These are phyloP conservation scores for Typhlomys cinereus DNA, from an alignment of 2,113 vertebrate species.

Conservation along the genomic window DNA sequence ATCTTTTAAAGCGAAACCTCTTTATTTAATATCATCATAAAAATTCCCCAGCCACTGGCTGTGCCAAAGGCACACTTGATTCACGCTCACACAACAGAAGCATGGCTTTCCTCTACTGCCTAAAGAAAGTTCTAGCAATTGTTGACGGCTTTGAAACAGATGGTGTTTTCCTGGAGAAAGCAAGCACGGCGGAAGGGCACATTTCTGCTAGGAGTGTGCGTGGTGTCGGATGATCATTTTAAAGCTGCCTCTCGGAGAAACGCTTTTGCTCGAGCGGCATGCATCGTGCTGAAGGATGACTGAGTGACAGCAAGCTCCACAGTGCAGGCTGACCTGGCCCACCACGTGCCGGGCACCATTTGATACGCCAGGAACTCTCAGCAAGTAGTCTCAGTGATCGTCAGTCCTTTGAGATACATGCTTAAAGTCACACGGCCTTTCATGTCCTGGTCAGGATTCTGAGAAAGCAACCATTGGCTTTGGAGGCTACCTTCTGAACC, in stretches of 20 bases:
- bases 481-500: not conserved
- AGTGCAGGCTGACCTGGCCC: rapidly evolving
- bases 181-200: not conserved
- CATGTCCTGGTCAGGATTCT: no score
- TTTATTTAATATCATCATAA: not conserved
- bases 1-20: not conserved
- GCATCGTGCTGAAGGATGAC: rapidly evolving
- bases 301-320: not conserved
- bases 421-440: not conserved
- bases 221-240: not conserved
- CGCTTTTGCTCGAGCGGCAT: not conserved
- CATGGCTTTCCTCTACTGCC: not conserved
- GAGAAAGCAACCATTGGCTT: not conserved
- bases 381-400: not conserved
- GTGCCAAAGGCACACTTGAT: not conserved
- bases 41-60: not conserved
- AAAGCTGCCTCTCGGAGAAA: not conserved
- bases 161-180: not conserved
- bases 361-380: rapidly evolving
- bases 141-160: slow-evolving; percentile 25
- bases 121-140: not conserved
- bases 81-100: not conserved
- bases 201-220: slow-evolving; percentile 21
- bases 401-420: no score
- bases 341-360: rapidly evolving